A percentile compares a stretch with the other conserved stretches of the same genome.
Conservation (phyloP, 2,888 invertebrate genomes). For the Melipona beecheii region DNA sequence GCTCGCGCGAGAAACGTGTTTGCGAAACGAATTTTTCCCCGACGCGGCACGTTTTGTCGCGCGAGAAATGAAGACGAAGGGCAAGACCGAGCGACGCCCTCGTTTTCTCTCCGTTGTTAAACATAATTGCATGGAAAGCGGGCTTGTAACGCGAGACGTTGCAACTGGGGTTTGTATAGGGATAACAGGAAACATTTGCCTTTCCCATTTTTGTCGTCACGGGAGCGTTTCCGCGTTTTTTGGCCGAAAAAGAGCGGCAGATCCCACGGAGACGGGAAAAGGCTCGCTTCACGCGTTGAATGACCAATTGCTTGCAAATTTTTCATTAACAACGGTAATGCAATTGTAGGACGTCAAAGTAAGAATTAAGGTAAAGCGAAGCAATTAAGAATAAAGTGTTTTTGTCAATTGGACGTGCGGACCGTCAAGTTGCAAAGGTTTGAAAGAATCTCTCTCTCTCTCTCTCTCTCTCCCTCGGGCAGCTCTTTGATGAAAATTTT, state of each 20-base stretch:
- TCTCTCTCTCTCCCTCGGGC: no score
- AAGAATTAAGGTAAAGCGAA: no score
- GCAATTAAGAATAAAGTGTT: no score
- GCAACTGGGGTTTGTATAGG: conserved; percentile 13
- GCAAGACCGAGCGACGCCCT: background rate
- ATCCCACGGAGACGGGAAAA: background rate
- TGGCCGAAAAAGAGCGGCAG: background rate
- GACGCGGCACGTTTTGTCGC: conserved; percentile 25
- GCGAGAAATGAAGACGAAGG: conserved; percentile 27
- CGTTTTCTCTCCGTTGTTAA: conserved; percentile 35
- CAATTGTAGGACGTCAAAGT: no score
- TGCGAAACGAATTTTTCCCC: conserved; percentile 25
- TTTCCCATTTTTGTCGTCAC: conserved; percentile 53
- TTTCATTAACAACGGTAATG: background rate
- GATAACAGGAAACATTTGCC: conserved; percentile 61
- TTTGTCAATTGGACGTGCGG: no score
- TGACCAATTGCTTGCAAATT: background rate
- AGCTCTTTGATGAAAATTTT: no score
- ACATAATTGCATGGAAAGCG: conserved; percentile 68
- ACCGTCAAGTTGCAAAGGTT: no score
- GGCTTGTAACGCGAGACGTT: conserved; percentile 52
- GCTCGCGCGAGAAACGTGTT: background rate
- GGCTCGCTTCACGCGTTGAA: background rate
- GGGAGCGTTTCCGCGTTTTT: background rate
- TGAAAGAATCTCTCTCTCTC: no score